Conservation (phyloP, 2,113 vertebrate species). For the Oncorhynchus tshawytscha region DNA sequence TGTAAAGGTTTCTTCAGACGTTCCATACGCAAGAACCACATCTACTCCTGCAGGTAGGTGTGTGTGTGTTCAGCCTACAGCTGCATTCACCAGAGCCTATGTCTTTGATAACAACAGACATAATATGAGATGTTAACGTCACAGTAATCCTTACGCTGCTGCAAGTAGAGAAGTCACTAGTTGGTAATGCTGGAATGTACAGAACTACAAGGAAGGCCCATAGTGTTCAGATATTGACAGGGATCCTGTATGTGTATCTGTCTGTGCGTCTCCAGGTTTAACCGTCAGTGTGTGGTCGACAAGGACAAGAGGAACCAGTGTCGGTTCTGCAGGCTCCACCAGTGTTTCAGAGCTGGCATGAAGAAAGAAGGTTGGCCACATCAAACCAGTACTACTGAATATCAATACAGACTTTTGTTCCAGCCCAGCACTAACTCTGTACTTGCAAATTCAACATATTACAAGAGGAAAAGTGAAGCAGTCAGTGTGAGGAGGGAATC, state of each 20-base stretch:
- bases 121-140: too few relatives aligned
- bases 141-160: background rate
- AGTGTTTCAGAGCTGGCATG: slow-evolving; percentile 97
- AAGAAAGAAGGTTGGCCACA: slow-evolving; percentile 93
- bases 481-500: background rate
- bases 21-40: slow-evolving; percentile 93
- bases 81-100: too few relatives aligned
- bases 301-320: slow-evolving; percentile 99
- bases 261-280: slow-evolving; percentile 79
- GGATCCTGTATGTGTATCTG: slow-evolving; percentile 12
- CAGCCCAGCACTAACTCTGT: too few relatives aligned
- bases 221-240: too few relatives aligned
- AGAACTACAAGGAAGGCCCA: too few relatives aligned
- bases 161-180: background rate
- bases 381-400: background rate
- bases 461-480: background rate
- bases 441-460: too few relatives aligned
- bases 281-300: slow-evolving; percentile 92
- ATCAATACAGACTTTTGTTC: background rate
- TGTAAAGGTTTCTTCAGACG: slow-evolving; percentile 98
- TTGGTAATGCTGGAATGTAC: too few relatives aligned
- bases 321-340: slow-evolving; percentile 95
- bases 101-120: background rate
- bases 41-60: slow-evolving; percentile 95
- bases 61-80: too few relatives aligned